Evolutionary conservation across 2,113 vertebrate species (phyloP).

Genomic region (Chloropsis hardwickii): DNA sequence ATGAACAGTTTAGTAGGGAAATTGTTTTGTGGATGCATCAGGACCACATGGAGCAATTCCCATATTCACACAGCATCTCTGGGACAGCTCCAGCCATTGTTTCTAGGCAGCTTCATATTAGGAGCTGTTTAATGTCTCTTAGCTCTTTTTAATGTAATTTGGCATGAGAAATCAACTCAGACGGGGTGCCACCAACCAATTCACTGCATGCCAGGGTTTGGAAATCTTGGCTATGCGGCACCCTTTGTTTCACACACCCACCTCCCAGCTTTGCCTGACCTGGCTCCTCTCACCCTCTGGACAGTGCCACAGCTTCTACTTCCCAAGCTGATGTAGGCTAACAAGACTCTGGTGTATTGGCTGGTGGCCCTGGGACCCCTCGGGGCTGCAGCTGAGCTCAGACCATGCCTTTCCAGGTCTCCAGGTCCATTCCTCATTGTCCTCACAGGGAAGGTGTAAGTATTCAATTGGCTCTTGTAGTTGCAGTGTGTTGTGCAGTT

Average conservation of each 20-base stretch:
- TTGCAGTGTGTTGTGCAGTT: not conserved
- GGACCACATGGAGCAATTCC: not conserved
- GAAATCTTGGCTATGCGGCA: not conserved
- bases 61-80: not conserved
- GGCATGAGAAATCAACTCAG: not conserved
- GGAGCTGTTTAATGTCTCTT: not conserved
- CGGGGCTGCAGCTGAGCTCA: not conserved
- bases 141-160: not conserved
- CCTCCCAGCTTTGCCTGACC: not conserved
- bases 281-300: not conserved
- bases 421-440: not conserved
- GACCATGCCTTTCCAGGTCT: rapidly evolving
- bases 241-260: not conserved
- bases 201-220: not conserved
- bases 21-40: not conserved
- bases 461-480: not conserved
- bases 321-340: not conserved
- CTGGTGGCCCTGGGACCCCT: not conserved
- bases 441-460: not conserved
- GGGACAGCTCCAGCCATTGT: slow-evolving; percentile 46
- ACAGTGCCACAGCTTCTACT: rapidly evolving
- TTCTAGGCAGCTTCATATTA: slow-evolving; percentile 2
- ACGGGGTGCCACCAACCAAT: not conserved
- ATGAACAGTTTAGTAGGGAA: not conserved
- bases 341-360: rapidly evolving